phyloP scores from a whole-genome alignment of 2,113 vertebrate species.

The Pelecanus crispus region DNA sequence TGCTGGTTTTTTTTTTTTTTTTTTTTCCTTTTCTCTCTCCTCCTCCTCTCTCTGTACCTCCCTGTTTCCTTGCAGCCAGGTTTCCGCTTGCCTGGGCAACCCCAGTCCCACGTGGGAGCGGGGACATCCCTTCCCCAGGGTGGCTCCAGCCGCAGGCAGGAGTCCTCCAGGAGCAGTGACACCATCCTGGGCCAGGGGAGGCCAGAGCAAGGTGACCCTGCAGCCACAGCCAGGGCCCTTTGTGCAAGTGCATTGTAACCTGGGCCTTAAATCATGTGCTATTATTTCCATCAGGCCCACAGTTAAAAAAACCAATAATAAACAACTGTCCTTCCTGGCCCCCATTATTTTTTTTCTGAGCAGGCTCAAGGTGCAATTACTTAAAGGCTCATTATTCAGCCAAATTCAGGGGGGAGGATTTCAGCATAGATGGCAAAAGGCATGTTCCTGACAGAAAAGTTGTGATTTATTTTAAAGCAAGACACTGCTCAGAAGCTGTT shows the following conservation, averaged over 20 bases:
- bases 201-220: fast-evolving
- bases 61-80: background rate
- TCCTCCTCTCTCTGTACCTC: background rate
- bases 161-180: background rate
- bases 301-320: background rate
- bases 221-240: background rate
- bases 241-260: background rate
- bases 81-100: background rate
- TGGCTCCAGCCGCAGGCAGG: fast-evolving
- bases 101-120: fast-evolving
- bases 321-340: background rate
- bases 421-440: background rate
- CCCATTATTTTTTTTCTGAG: background rate
- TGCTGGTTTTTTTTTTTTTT: too few relatives aligned
- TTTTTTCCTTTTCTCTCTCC: background rate
- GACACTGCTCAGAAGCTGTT: background rate
- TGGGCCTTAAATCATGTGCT: background rate
- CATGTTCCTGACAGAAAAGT: background rate
- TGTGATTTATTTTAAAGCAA: background rate
- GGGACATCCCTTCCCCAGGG: background rate
- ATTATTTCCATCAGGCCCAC: background rate
- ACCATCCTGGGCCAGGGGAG: background rate
- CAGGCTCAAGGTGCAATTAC: background rate
- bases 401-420: background rate
- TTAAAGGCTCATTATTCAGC: background rate